Base-by-base conservation (phyloP, 2,888 invertebrate species). In the Drosophila hamatofila region DNA sequence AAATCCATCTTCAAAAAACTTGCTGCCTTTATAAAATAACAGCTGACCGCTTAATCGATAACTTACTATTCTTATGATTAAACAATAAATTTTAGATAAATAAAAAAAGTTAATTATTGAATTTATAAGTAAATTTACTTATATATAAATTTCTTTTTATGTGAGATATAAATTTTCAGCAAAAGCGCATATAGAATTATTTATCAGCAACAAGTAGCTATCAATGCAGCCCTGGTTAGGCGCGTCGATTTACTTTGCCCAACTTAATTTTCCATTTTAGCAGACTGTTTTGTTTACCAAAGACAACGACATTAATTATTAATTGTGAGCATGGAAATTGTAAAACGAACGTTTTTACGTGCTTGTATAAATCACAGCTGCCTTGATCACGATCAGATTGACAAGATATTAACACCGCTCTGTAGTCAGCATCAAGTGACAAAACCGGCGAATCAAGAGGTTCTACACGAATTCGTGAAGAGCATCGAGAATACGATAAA, bases 361-460 rank as follows among this genome's bases (percentile, higher is more conserved):
- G 78, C 88, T 7, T 83, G 87, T 18, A 78, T 81, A 9, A 89
- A 84, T 27, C 84, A 72, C 44, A 72, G 89, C 37, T 78, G 69
- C 41, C 72, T 84, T 0, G 69, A 72, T 58, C 49, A 46, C 14
- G 67, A 89, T 8, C 21, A 41, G 16, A 89, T 89, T 49, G 72
- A 81, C 9, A 12, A 66, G 0, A 78, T 84, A 61, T 58, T 84
- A 44, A 18, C 48, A 2, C 72, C 84, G 49, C 78, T 84, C 5
- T 89, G 89, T 33, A 58, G 58, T 9, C 51, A 27, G 9, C 51
- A 89, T 46, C n/a, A 71, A 37, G 65, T 75, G 7, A 5, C 35
- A 14, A 81, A 76, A 12, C 84, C 84, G 12, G 27, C 56, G 5
- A 75, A 61, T 33, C 35, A 44, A 5, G 72, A 78, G 18, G 60